phyloP scores from a whole-genome alignment of 1,140 invertebrate genomes.

The Eurosta solidaginis region DNA sequence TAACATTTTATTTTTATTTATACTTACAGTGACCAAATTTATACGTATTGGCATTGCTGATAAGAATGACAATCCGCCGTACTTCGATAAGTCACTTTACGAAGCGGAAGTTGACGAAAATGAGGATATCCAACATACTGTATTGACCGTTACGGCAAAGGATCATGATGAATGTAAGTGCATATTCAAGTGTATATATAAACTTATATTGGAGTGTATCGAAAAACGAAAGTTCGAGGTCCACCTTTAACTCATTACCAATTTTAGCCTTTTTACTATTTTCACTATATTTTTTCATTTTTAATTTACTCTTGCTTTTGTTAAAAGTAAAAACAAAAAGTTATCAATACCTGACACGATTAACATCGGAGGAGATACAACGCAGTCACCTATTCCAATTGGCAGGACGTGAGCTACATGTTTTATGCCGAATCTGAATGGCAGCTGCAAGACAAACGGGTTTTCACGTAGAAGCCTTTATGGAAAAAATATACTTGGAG shows the following conservation, averaged over 20 bases:
- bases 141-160: slow-evolving; percentile 96
- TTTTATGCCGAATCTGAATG: no score
- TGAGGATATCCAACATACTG: slow-evolving; percentile 95
- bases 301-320: no score
- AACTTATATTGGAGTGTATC: background rate
- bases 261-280: background rate
- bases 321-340: no score
- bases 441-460: no score
- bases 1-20: background rate
- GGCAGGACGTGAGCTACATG: no score
- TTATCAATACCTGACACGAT: no score
- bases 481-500: no score
- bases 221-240: background rate
- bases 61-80: slow-evolving; percentile 97
- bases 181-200: background rate
- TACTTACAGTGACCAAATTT: slow-evolving; percentile 79
- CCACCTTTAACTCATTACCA: no score
- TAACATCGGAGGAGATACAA: no score
- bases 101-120: slow-evolving; percentile 97
- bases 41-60: slow-evolving; percentile 90
- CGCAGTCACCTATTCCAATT: no score
- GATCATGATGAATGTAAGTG: slow-evolving; percentile 98
- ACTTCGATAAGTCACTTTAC: slow-evolving; percentile 94
- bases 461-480: no score
- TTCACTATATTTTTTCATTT: no score